phyloP scores from a whole-genome alignment of 1,140 invertebrate species.

The Zaprionus vittiger region DNA sequence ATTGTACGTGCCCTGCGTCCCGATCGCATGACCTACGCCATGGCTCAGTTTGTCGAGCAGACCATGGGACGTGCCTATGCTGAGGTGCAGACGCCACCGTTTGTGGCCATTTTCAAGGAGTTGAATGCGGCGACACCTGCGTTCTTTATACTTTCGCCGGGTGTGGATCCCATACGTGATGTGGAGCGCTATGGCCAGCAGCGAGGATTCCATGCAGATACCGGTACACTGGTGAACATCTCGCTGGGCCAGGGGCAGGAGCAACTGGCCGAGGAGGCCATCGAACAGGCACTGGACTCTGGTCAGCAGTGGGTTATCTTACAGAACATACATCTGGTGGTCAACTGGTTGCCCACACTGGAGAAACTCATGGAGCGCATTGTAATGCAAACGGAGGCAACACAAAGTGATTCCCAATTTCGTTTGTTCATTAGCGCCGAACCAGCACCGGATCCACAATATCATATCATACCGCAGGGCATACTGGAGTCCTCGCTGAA shows the following conservation, averaged over 20 bases:
- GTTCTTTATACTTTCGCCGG: conserved; percentile 97
- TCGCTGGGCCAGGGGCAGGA: conserved; percentile 98
- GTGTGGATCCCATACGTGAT: conserved; percentile 96
- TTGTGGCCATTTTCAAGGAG: conserved; percentile 95
- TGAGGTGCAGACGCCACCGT: conserved; percentile 90
- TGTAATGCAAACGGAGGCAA: conserved; percentile 85
- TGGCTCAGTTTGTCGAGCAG: conserved; percentile 91
- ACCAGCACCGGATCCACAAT: conserved; percentile 86
- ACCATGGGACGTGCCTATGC: conserved; percentile 93
- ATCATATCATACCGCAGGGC: conserved; percentile 89
- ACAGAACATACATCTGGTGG: conserved; percentile 96
- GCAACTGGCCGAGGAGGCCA: conserved; percentile 93
- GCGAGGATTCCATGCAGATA: conserved; percentile 91
- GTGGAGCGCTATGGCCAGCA: conserved; percentile 92
- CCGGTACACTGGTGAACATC: conserved; percentile 95
- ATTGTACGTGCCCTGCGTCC: conserved; percentile 95
- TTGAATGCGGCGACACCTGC: conserved; percentile 93
- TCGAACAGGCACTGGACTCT: conserved; percentile 89
- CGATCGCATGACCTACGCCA: conserved; percentile 86
- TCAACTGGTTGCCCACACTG: conserved; percentile 93
- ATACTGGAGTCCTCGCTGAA: conserved; percentile 97
- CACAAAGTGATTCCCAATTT: conserved; percentile 86
- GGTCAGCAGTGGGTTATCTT: conserved; percentile 97
- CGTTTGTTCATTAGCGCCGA: conserved; percentile 88
- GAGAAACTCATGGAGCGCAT: conserved; percentile 95